These are phyloP conservation scores for Clarias batrachus DNA, from an alignment of 2,113 vertebrate species.

Conservation along the genomic window DNA sequence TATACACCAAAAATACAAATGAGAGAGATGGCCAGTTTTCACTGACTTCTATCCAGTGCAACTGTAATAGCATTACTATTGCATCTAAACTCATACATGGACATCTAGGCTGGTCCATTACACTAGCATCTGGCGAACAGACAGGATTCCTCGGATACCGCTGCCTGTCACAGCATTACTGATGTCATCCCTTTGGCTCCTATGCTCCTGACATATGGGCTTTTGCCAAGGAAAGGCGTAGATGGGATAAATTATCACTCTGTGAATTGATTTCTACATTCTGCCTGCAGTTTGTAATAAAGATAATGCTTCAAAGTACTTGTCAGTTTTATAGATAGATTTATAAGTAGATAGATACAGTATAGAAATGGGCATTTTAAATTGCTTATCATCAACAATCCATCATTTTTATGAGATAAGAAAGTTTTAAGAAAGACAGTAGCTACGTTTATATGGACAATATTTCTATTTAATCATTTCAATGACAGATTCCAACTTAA, in stretches of 20 bases:
- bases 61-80: background rate
- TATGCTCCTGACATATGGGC: constrained; percentile 23
- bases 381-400: too few species aligned
- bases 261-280: constrained; percentile 17
- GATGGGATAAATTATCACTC: constrained; percentile 22
- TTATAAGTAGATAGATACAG: background rate
- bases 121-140: constrained; percentile 17
- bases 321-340: background rate
- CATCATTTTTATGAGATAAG: background rate
- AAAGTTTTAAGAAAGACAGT: background rate
- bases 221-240: constrained; percentile 5
- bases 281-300: background rate
- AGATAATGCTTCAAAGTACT: background rate
- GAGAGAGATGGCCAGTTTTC: background rate
- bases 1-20: background rate
- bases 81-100: background rate
- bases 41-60: too few species aligned
- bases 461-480: too few species aligned
- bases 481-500: too few species aligned
- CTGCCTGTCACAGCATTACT: constrained; percentile 48
- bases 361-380: too few species aligned
- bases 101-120: constrained; percentile 8
- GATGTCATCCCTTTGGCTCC: constrained; percentile 41
- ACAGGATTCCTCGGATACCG: constrained; percentile 17
- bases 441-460: too few species aligned